Base-by-base conservation (phyloP, 2,797 vertebrate species). In the Choloepus didactylus region DNA sequence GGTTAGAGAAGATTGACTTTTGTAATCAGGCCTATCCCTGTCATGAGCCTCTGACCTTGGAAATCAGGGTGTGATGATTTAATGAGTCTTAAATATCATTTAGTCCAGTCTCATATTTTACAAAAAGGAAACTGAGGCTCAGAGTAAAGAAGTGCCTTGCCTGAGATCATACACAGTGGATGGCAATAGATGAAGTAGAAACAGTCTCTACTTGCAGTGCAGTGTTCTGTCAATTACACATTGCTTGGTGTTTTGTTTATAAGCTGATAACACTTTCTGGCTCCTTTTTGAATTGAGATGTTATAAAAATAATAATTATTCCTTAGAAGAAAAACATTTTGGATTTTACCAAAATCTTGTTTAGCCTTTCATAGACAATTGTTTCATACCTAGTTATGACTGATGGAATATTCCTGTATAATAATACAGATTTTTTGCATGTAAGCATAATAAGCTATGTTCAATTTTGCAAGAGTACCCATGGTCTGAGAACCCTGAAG, bases 271-370 rank as follows among this genome's bases (percentile, higher is more conserved):
- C 6, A 46, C 60, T 25, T 85, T 64, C 27, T 27, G 12, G 1
- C 62, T 70, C 72, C 21, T 51, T 87, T 87, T 88, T 38, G 9
- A 87, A 76, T 46, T 41, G 60, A 92, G 7, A 4, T 87, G 23
- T 59, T 62, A 59, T 64, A 69, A 85, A 80, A 44, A 79, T 54
- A 83, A 83, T 59, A 89, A 31, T 9, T 60, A 49, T 44, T 76
- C 46, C 85, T 64, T 64, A 64, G 91, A 86, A 80, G 59, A 29
- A 66, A 93, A 82, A 62, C 73, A 82, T 86, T 95, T 88, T 35
- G 64, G 35, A 41, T 79, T 62, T 91, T 93, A n/a, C 69, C 62
- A 73, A 94, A 94, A 82, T 21, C 9, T 81, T n/a, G 25, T 49
- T 46, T 81, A 72, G 38, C 21, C 70, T 60, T 91, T 89, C 8